Conservation (phyloP, 2,888 invertebrate species). For the Ernsta delagoae region DNA sequence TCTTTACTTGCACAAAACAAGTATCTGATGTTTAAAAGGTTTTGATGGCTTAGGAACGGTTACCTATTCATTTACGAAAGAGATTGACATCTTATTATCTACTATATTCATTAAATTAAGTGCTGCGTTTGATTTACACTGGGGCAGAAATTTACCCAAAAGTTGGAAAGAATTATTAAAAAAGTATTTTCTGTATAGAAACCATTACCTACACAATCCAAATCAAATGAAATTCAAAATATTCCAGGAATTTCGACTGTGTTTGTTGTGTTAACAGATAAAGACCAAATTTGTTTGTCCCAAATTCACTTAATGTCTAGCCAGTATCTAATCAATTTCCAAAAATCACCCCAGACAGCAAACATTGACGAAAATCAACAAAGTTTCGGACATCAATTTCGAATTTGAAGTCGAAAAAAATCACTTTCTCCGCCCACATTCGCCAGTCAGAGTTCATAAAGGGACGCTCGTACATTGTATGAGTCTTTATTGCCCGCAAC, state of each 20-base stretch:
- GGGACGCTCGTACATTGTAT: slow-evolving; percentile 25
- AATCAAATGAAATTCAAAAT: not conserved
- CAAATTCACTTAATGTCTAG: slow-evolving; percentile 39
- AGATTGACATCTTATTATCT: too few relatives aligned
- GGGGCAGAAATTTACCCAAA: too few relatives aligned
- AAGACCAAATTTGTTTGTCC: slow-evolving; percentile 22
- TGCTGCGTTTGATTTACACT: too few relatives aligned
- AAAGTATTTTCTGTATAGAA: too few relatives aligned
- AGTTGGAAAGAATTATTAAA: too few relatives aligned
- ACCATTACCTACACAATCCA: too few relatives aligned
- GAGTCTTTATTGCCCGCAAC: slow-evolving; percentile 1
- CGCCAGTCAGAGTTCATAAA: slow-evolving; percentile 32
- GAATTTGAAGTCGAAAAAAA: slow-evolving; percentile 46
- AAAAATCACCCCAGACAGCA: slow-evolving; percentile 46
- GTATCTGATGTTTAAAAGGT: too few relatives aligned
- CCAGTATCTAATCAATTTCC: slow-evolving; percentile 19
- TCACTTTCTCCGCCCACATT: slow-evolving; percentile 42
- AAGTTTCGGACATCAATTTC: slow-evolving; percentile 43
- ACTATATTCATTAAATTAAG: too few relatives aligned
- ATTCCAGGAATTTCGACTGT: not conserved
- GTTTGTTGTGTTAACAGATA: not conserved
- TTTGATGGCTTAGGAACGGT: too few relatives aligned
- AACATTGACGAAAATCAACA: slow-evolving; percentile 44
- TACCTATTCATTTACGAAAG: too few relatives aligned
- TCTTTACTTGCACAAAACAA: too few relatives aligned